These are phyloP conservation scores for Apocheima hispidaria DNA, from an alignment of 2,888 invertebrate genomes.

Conservation along the genomic window DNA sequence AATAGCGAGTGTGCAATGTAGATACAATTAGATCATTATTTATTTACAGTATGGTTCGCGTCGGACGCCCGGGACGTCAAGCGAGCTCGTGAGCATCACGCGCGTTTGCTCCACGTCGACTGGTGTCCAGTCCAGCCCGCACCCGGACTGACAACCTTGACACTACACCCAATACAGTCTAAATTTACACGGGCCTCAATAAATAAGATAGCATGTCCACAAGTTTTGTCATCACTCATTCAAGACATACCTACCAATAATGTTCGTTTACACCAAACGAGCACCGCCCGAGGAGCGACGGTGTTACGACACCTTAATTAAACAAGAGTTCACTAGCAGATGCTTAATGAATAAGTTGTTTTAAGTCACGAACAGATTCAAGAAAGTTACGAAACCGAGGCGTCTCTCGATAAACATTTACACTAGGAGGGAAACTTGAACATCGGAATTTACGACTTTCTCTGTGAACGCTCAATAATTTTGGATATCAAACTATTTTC, in stretches of 20 bases:
- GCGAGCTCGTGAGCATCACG: constrained; percentile 57
- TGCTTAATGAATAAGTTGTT: constrained; percentile 48
- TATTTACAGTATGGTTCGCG: constrained; percentile 76
- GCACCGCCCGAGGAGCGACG: constrained; percentile 23
- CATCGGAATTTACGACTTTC: constrained; percentile 69
- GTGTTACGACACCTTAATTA: constrained; percentile 36
- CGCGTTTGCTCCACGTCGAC: constrained; percentile 61
- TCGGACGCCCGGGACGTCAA: constrained; percentile 58
- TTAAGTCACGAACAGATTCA: constrained; percentile 51
- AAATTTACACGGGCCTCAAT: constrained; percentile 50
- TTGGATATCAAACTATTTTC: constrained; percentile 52
- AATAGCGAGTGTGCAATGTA: constrained; percentile 71
- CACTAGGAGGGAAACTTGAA: constrained; percentile 58
- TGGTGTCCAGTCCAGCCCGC: constrained; percentile 64
- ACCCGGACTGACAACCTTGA: constrained; percentile 67
- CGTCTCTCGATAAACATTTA: constrained; percentile 62
- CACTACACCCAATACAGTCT: constrained; percentile 59
- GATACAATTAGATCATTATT: constrained; percentile 84
- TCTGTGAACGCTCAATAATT: constrained; percentile 56
- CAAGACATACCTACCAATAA: constrained; percentile 34
- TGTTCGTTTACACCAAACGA: constrained; percentile 36
- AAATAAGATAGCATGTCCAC: constrained; percentile 37
- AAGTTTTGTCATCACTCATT: constrained; percentile 37
- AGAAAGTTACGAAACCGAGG: constrained; percentile 62
- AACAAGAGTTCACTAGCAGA: constrained; percentile 42